These are phyloP conservation scores for Drosophila rellima DNA, from an alignment of 2,888 invertebrate genomes.

Conservation along the genomic window DNA sequence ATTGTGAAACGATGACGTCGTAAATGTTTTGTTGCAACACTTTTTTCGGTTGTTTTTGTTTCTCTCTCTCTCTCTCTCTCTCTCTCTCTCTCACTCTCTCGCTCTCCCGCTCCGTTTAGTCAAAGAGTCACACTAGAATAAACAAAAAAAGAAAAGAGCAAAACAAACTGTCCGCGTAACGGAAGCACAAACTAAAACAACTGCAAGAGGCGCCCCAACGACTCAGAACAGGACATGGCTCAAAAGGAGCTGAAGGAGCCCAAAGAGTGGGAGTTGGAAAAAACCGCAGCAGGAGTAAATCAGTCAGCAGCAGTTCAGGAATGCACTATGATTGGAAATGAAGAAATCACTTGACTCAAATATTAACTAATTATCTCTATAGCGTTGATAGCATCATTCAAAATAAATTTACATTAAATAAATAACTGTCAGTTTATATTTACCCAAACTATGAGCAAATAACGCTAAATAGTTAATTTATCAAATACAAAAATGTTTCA, in stretches of 20 bases:
- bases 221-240: slow-evolving; percentile 24
- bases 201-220: slow-evolving; percentile 50
- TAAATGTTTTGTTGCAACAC: slow-evolving; percentile 78
- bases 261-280: not conserved
- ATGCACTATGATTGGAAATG: slow-evolving; percentile 6
- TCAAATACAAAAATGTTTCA: too few species aligned
- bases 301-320: slow-evolving; percentile 2
- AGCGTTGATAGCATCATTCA: too few species aligned
- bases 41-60: slow-evolving; percentile 29
- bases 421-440: too few species aligned
- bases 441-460: too few species aligned
- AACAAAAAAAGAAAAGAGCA: slow-evolving; percentile 58
- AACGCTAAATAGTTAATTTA: too few species aligned
- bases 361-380: too few species aligned
- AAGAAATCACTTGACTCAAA: not conserved
- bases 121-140: slow-evolving; percentile 53
- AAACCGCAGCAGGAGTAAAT: not conserved
- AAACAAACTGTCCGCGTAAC: slow-evolving; percentile 80
- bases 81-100: not conserved
- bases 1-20: slow-evolving; percentile 80
- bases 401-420: too few species aligned
- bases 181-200: slow-evolving; percentile 76
- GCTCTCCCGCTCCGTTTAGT: slow-evolving; percentile 23
- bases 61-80: not conserved
- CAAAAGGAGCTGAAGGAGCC: not conserved